A percentile compares a stretch with the other conserved stretches of the same genome.
Evolutionary conservation across 2,113 vertebrate species (phyloP).

Genomic region (Charina bottae): DNA sequence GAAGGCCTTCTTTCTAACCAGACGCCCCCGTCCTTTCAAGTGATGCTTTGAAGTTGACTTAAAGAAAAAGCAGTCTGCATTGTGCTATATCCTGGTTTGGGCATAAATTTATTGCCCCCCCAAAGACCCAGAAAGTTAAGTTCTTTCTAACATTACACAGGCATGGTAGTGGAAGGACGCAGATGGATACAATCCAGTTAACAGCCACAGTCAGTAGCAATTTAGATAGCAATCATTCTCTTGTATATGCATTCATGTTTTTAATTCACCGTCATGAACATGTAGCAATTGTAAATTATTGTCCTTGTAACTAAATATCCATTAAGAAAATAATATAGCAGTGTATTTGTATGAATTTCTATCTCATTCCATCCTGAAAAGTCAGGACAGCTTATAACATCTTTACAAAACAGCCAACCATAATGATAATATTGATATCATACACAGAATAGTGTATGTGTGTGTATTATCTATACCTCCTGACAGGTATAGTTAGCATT

Average conservation of each 20-base stretch:
- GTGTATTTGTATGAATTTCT: background rate
- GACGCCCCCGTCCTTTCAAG: background rate
- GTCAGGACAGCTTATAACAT: background rate
- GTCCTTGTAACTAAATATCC: background rate
- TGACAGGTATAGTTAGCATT: background rate
- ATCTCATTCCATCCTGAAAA: background rate
- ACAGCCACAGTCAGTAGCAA: background rate
- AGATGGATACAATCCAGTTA: background rate
- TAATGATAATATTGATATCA: background rate
- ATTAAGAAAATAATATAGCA: background rate
- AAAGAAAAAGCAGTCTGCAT: background rate
- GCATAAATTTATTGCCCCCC: background rate
- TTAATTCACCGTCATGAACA: background rate
- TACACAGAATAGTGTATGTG: background rate
- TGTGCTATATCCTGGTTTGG: background rate
- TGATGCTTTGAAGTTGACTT: background rate
- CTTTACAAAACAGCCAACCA: no score
- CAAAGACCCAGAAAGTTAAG: background rate
- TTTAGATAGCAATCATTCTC: background rate
- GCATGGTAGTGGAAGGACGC: background rate
- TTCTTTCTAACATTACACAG: background rate
- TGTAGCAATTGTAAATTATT: background rate
- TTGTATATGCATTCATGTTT: background rate
- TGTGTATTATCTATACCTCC: background rate
- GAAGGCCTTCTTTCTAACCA: background rate